These are phyloP conservation scores for Festucalex cinctus DNA, from an alignment of 2,113 vertebrate species.

Conservation along the genomic window DNA sequence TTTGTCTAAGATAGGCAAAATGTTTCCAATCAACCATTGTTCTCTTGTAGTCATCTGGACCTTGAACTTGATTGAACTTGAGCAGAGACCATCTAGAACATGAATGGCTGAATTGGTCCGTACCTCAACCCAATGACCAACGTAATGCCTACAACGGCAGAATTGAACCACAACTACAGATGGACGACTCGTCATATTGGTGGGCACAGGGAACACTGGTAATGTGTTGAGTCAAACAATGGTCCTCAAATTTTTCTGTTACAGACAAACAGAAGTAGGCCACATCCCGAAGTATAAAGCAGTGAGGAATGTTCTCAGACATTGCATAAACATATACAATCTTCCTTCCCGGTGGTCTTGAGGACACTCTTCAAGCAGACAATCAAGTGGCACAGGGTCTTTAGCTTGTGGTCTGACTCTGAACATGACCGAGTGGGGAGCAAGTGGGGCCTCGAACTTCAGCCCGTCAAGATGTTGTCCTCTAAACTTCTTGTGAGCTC, in stretches of 20 bases:
- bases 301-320: slow-evolving; percentile 25
- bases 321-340: slow-evolving; percentile 45
- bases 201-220: too few relatives aligned
- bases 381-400: slow-evolving; percentile 27
- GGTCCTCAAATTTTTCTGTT: slow-evolving; percentile 4
- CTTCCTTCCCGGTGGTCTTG: slow-evolving; percentile 32
- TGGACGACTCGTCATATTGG: not conserved
- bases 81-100: not conserved
- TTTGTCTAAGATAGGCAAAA: not conserved
- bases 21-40: not conserved
- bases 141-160: not conserved
- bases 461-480: slow-evolving; percentile 53
- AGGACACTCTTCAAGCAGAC: slow-evolving; percentile 19
- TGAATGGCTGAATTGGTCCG: not conserved
- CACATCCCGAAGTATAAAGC: slow-evolving; percentile 12
- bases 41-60: not conserved
- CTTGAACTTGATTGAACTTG: not conserved
- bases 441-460: slow-evolving; percentile 25
- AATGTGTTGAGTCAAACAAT: not conserved
- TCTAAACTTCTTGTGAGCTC: slow-evolving; percentile 62
- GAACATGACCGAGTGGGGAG: slow-evolving; percentile 33
- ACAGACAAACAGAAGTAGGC: slow-evolving; percentile 19
- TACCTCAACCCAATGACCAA: not conserved
- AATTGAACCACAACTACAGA: not conserved
- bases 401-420: slow-evolving; percentile 51